Evolutionary conservation across 1,140 invertebrate genomes (phyloP).

Genomic region (Ips nitidus): DNA sequence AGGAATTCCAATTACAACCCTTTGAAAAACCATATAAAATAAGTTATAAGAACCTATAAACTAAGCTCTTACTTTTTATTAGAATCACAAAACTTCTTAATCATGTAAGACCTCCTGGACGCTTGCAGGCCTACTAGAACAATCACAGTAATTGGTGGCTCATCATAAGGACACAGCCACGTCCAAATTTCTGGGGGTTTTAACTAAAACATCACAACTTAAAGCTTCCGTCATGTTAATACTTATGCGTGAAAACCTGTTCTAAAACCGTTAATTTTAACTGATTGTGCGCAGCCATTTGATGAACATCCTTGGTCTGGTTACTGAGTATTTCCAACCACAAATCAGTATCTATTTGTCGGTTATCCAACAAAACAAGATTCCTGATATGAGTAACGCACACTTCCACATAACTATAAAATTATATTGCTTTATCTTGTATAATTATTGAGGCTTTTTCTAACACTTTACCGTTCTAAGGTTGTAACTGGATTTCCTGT

Average conservation of each 20-base stretch:
- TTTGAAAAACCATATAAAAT: constrained; percentile 11
- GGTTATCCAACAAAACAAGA: constrained; percentile 35
- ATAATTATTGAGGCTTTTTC: not conserved
- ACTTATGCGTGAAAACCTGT: constrained; percentile 13
- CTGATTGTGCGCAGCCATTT: constrained; percentile 7
- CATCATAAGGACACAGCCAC: constrained; percentile 36
- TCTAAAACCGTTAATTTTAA: constrained; percentile 22
- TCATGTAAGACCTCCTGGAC: constrained; percentile 28
- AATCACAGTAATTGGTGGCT: constrained; percentile 38
- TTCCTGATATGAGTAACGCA: constrained; percentile 35
- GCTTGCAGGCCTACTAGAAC: constrained; percentile 41
- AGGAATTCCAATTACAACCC: constrained; percentile 32
- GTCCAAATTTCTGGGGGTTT: constrained; percentile 33
- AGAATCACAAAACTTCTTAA: constrained; percentile 28
- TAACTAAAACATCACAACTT: constrained; percentile 16
- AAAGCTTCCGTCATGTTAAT: not conserved
- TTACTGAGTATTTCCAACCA: constrained; percentile 24
- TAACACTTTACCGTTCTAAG: not conserved
- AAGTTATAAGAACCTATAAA: not conserved
- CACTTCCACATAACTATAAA: constrained; percentile 34
- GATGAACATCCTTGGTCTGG: constrained; percentile 10
- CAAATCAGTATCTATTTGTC: constrained; percentile 28
- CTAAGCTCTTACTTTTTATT: constrained; percentile 14
- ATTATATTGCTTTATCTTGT: not conserved
- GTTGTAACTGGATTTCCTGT: constrained; percentile 40